phyloP scores from a whole-genome alignment of 2,888 invertebrate species.

The Selenia dentaria region DNA sequence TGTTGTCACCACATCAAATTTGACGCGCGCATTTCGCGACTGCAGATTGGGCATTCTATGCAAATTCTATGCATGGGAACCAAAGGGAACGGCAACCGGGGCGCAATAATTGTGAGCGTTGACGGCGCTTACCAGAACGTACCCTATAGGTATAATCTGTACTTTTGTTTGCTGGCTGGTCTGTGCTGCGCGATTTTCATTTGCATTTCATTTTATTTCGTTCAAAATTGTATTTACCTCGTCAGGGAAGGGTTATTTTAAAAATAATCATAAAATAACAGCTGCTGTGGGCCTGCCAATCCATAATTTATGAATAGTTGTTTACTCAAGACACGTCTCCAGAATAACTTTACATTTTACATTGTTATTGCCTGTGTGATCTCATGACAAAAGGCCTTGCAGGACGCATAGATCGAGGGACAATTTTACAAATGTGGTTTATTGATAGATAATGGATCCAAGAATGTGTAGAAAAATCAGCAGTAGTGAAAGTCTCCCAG shows the following conservation, averaged over 20 bases:
- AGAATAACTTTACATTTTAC: slow-evolving; percentile 43
- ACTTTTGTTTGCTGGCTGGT: too few species aligned
- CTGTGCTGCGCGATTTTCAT: slow-evolving; percentile 17
- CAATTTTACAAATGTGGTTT: slow-evolving; percentile 78
- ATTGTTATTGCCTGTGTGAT: slow-evolving; percentile 55
- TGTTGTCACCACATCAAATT: too few species aligned
- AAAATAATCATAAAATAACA: too few species aligned
- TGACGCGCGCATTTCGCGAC: too few species aligned
- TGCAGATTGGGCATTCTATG: too few species aligned
- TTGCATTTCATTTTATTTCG: slow-evolving; percentile 42
- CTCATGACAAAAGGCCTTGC: slow-evolving; percentile 69
- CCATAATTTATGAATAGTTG: slow-evolving; percentile 3
- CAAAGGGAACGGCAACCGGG: too few species aligned
- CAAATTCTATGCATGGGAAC: too few species aligned
- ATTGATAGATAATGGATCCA: slow-evolving; percentile 83
- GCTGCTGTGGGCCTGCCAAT: too few species aligned
- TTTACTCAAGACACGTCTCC: slow-evolving; percentile 12
- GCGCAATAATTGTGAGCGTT: too few species aligned
- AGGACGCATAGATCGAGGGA: slow-evolving; percentile 63
- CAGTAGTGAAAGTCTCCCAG: slow-evolving; percentile 82
- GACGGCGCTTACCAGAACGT: too few species aligned
- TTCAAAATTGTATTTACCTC: slow-evolving; percentile 61
- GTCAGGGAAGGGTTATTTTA: slow-evolving; percentile 44
- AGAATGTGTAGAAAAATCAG: slow-evolving; percentile 84
- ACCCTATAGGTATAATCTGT: too few species aligned